These are phyloP conservation scores for Heliconius aoede DNA, from an alignment of 2,888 invertebrate species.

Conservation along the genomic window DNA sequence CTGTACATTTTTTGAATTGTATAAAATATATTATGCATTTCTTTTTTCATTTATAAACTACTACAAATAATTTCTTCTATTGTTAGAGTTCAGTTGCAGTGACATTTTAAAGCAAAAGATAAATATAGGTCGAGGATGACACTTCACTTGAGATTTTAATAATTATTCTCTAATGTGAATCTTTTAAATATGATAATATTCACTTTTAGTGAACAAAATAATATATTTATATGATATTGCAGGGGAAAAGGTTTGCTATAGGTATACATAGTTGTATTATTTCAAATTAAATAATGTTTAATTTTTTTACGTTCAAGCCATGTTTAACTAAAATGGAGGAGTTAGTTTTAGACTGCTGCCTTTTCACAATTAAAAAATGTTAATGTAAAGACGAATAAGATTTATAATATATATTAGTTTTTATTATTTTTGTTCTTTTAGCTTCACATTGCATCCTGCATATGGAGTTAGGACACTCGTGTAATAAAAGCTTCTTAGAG, in stretches of 20 bases:
- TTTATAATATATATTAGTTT: too few species aligned
- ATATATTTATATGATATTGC: background rate
- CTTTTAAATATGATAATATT: background rate
- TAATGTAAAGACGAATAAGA: too few species aligned
- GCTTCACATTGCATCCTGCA: too few species aligned
- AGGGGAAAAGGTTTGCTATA: background rate
- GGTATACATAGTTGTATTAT: background rate
- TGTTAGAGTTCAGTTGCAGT: constrained; percentile 1
- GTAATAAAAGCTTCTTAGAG: too few species aligned
- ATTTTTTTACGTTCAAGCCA: too few species aligned
- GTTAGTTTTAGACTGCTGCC: too few species aligned
- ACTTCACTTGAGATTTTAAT: constrained; percentile 19
- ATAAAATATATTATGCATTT: background rate
- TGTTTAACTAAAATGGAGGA: too few species aligned
- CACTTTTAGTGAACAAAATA: too few species aligned
- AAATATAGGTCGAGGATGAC: constrained; percentile 26
- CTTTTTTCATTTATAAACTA: background rate
- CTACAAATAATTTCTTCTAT: background rate
- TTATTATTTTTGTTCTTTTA: too few species aligned
- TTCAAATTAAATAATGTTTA: too few species aligned
- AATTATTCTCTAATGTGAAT: constrained; percentile 4
- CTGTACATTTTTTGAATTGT: background rate
- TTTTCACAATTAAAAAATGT: too few species aligned
- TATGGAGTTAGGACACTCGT: too few species aligned
- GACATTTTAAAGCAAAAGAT: constrained; percentile 10